Base-by-base conservation (phyloP, 2,888 invertebrate species). In the Aleiodes leptofemur region DNA sequence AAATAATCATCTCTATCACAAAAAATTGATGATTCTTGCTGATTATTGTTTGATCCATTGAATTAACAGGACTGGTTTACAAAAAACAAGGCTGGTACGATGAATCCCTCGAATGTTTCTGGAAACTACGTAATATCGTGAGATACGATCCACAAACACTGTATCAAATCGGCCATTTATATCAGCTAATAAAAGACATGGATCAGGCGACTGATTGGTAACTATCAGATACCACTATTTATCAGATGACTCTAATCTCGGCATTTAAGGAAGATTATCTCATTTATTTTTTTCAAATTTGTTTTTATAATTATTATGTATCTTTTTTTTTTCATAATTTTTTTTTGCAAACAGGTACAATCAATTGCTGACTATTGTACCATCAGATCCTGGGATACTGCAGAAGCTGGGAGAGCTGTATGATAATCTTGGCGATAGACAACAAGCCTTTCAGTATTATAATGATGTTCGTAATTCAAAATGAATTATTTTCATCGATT, bases 331-430 rank as follows among this genome's bases (percentile, higher is more conserved):
- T 13, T n/a, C 13, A 11, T 43, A 23, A 53, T 72, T 69, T 69
- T 23, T 29, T 50, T 14, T 31, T 56, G 6, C 38, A 1, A 16
- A 34, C 72, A 93, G 93, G 93, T 94, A 93, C 84, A 91, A 96
- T 83, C 96, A 97, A 87, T 91, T 97, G 4, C 90, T 96, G 76
- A 95, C 96, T 50, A 92, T 96, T 72, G 94, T 95, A 29, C 95
- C 98, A 0, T 95, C 96, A 83, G 99, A 99, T 90, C 96, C 97
- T 0, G 95, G 95, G 55, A 94, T 98, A 66, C 92, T 98, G 66
- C 94, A 96, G 83, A 96, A 96, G 86, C 92, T 98, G 73, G 99
- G 98, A 0, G 94, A 96, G 84, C 92, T 99, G 84, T 97, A 96
- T 87, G 97, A 97, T 84, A 94, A 93, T 76, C 94, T 96, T 84